Conservation (phyloP, 2,113 vertebrate species). For the Vulpes ferrilata region DNA sequence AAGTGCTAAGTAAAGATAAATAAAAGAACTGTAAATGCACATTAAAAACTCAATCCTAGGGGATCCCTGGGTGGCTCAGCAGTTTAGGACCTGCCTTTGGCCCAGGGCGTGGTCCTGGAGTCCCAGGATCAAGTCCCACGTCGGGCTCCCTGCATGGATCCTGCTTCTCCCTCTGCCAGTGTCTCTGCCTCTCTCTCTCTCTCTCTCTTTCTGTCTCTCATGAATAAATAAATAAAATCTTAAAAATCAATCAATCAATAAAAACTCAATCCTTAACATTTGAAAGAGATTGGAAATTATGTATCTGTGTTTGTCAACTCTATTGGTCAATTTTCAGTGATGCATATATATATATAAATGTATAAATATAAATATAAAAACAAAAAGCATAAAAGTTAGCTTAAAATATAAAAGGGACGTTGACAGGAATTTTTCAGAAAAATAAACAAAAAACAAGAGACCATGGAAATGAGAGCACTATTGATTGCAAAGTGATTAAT, state of each 20-base stretch:
- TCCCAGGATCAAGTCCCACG: too few relatives aligned
- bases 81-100: too few relatives aligned
- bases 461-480: background rate
- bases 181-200: too few relatives aligned
- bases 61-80: too few relatives aligned
- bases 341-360: background rate
- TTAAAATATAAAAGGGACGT: background rate
- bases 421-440: background rate
- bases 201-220: too few relatives aligned
- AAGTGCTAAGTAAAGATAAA: background rate
- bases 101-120: too few relatives aligned
- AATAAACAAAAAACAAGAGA: background rate
- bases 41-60: background rate
- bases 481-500: background rate
- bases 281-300: conserved; percentile 2
- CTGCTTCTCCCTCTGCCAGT: too few relatives aligned
- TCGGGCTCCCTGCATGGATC: too few relatives aligned
- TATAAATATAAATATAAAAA: background rate
- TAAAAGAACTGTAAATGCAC: background rate
- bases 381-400: background rate
- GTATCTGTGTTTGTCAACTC: background rate
- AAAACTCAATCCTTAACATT: background rate
- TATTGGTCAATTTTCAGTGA: background rate
- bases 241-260: background rate
- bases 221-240: too few relatives aligned